Evolutionary conservation across 2,113 vertebrate genomes (phyloP).

Genomic region (Tragulus kanchil): DNA sequence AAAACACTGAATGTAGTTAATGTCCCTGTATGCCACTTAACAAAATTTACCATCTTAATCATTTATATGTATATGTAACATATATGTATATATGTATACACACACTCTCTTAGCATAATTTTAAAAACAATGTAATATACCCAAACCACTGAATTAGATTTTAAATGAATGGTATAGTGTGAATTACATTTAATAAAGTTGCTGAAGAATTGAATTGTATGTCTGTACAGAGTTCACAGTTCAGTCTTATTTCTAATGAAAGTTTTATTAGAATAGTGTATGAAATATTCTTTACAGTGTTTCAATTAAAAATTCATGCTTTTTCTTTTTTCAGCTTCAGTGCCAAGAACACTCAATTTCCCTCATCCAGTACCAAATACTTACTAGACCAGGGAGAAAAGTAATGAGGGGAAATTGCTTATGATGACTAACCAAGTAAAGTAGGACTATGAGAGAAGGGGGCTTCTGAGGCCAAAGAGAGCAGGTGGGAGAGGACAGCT

Average conservation of each 20-base stretch:
- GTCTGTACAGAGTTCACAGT: background rate
- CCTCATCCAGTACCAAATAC: slow-evolving; percentile 28
- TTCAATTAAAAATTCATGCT: slow-evolving; percentile 3
- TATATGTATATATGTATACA: background rate
- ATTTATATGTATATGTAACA: background rate
- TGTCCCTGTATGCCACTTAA: background rate
- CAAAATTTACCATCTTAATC: background rate
- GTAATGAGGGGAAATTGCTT: slow-evolving; percentile 14
- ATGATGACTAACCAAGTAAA: background rate
- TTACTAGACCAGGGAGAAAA: slow-evolving; percentile 33
- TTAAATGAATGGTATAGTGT: background rate
- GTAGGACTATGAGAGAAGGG: background rate
- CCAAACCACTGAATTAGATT: background rate
- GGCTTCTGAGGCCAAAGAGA: background rate
- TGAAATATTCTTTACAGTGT: slow-evolving; percentile 13
- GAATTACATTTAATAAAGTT: slow-evolving; percentile 17
- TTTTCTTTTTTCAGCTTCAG: background rate
- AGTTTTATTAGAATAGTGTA: background rate
- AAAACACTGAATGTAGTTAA: background rate
- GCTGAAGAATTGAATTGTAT: background rate
- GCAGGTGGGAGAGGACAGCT: background rate
- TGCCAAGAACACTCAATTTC: slow-evolving; percentile 20
- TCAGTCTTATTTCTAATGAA: background rate
- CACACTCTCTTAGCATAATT: background rate
- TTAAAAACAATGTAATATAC: background rate